phyloP scores from a whole-genome alignment of 2,888 invertebrate genomes.

The Drosophila atripex region DNA sequence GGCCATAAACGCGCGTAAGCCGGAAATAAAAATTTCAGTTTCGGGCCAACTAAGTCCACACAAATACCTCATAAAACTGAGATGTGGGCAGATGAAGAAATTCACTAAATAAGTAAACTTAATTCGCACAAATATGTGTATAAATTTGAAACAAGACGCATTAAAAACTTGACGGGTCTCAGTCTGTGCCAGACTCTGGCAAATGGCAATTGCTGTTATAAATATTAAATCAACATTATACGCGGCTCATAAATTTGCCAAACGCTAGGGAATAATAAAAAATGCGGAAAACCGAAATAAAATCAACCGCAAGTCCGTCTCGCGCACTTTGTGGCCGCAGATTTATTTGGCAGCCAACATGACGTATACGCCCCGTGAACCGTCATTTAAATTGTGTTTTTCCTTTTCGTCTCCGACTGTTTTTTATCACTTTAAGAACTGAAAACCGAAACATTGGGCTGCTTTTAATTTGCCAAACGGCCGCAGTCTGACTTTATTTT shows the following conservation, averaged over 20 bases:
- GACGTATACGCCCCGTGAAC: slow-evolving; percentile 45
- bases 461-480: slow-evolving; percentile 23
- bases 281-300: slow-evolving; percentile 35
- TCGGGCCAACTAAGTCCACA: slow-evolving; percentile 8
- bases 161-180: slow-evolving; percentile 48
- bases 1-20: slow-evolving; percentile 27
- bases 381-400: slow-evolving; percentile 4
- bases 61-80: slow-evolving; percentile 16
- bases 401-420: background rate
- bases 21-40: slow-evolving; percentile 42
- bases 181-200: slow-evolving; percentile 6
- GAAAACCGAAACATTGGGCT: slow-evolving; percentile 3
- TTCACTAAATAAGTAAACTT: slow-evolving; percentile 63
- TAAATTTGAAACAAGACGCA: slow-evolving; percentile 28
- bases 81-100: slow-evolving; percentile 12
- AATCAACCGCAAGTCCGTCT: slow-evolving; percentile 47
- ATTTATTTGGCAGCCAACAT: slow-evolving; percentile 35
- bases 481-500: slow-evolving; percentile 17
- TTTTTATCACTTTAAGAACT: slow-evolving; percentile 16
- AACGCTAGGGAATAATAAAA: slow-evolving; percentile 32
- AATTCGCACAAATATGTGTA: slow-evolving; percentile 38
- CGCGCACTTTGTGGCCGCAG: slow-evolving; percentile 22
- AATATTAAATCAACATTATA: slow-evolving; percentile 73
- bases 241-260: slow-evolving; percentile 62
- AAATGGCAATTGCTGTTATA: slow-evolving; percentile 59